These are phyloP conservation scores for Lysiphlebus fabarum DNA, from an alignment of 1,140 invertebrate species.

Conservation along the genomic window DNA sequence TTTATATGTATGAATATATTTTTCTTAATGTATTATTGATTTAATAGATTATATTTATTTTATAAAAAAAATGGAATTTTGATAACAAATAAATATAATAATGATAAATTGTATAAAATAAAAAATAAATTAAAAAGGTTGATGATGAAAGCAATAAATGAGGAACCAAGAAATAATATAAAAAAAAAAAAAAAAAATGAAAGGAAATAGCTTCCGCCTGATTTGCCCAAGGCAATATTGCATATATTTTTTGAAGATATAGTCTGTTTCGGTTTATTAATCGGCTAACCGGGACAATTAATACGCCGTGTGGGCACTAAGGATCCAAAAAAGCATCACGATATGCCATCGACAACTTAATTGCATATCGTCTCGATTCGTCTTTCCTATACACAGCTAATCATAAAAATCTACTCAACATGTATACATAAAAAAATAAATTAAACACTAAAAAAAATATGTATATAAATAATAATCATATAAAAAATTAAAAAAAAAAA, in stretches of 20 bases:
- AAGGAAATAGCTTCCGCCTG: conserved; percentile 13
- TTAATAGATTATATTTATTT: too few relatives aligned
- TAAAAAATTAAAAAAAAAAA: not conserved
- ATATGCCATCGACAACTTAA: conserved; percentile 17
- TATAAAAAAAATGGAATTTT: too few relatives aligned
- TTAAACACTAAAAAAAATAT: not conserved
- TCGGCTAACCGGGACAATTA: conserved; percentile 14
- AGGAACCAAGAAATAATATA: too few relatives aligned
- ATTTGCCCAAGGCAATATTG: conserved; percentile 1
- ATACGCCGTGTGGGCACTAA: conserved; percentile 3
- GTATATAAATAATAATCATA: not conserved
- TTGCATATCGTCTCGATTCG: conserved; percentile 14
- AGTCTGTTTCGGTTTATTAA: conserved; percentile 7
- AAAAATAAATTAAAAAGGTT: too few relatives aligned
- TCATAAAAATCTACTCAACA: not conserved
- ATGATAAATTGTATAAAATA: too few relatives aligned
- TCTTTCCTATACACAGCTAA: conserved; percentile 7
- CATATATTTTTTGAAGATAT: not conserved
- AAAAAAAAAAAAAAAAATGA: not conserved
- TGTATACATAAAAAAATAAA: conserved; percentile 5
- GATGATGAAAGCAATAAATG: too few relatives aligned
- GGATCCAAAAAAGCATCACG: conserved; percentile 3
- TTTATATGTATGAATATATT: too few relatives aligned
- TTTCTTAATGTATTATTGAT: too few relatives aligned
- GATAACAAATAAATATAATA: too few relatives aligned